These are phyloP conservation scores for Helicoverpa zea DNA, from an alignment of 1,140 invertebrate genomes.

Conservation along the genomic window DNA sequence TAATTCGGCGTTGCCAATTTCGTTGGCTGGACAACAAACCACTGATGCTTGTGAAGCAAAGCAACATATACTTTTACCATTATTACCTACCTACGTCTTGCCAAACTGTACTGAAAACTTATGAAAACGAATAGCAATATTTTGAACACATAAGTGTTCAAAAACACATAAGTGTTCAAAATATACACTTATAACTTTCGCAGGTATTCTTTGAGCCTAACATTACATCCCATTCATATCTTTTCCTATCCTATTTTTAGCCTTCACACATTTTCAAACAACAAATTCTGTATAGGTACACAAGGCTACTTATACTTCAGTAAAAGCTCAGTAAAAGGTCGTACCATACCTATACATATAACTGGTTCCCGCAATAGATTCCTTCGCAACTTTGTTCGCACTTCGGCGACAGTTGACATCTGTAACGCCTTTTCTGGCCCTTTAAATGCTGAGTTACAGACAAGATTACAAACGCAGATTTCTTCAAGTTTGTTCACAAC, in stretches of 20 bases:
- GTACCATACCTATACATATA: background rate
- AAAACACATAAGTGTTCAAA: too few relatives aligned
- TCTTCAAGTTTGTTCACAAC: background rate
- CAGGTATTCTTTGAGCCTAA: too few relatives aligned
- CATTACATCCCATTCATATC: too few relatives aligned
- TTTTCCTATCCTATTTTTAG: too few relatives aligned
- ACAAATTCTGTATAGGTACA: too few relatives aligned
- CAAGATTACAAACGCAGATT: conserved; percentile 8
- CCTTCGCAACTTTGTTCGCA: background rate
- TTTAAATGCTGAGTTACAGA: conserved; percentile 22
- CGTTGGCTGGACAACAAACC: background rate
- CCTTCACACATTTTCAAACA: too few relatives aligned
- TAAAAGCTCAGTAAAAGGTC: background rate
- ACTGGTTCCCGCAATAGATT: background rate
- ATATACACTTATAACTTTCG: too few relatives aligned
- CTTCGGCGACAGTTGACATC: conserved; percentile 24
- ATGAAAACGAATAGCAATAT: too few relatives aligned
- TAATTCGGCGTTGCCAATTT: background rate
- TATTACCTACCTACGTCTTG: too few relatives aligned
- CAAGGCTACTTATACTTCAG: background rate
- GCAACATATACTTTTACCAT: too few relatives aligned
- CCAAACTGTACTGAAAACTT: too few relatives aligned
- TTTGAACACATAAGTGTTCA: too few relatives aligned
- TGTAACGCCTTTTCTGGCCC: conserved; percentile 1
- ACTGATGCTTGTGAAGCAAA: background rate